Conservation (phyloP, 2,797 vertebrate genomes). For the Pelobates cultripes region DNA sequence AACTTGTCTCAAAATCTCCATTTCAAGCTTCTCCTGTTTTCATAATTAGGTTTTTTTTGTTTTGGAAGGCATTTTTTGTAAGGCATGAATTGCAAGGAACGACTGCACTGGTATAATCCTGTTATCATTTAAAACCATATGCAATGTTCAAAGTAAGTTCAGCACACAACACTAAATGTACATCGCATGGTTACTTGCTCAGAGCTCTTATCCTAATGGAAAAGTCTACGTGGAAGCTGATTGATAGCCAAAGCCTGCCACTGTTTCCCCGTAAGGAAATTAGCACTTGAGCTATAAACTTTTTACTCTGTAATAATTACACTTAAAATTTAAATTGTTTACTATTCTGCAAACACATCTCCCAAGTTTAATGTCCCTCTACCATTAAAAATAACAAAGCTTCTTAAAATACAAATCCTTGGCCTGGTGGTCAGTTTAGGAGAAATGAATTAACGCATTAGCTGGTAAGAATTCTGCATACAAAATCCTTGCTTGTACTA, state of each 20-base stretch:
- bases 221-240: neutral
- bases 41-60: neutral
- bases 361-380: neutral
- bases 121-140: conserved; percentile 39
- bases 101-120: conserved; percentile 24
- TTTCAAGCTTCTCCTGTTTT: neutral
- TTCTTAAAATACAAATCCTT: conserved; percentile 3
- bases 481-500: too few species aligned
- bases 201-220: conserved; percentile 35
- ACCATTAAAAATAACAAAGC: neutral
- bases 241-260: neutral
- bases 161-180: neutral
- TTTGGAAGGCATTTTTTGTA: neutral
- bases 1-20: neutral
- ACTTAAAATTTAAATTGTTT: neutral
- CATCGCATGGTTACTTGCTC: neutral
- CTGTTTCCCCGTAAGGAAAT: neutral
- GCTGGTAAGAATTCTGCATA: too few species aligned
- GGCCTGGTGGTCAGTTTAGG: neutral
- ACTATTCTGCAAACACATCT: neutral
- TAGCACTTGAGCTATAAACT: neutral
- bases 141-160: neutral
- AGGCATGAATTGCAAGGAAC: neutral
- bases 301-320: neutral
- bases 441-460: neutral